Percentiles rank a stretch among this genome's conserved stretches.
Conservation (phyloP, 1,140 invertebrate genomes). For the Anthonomus grandis region DNA sequence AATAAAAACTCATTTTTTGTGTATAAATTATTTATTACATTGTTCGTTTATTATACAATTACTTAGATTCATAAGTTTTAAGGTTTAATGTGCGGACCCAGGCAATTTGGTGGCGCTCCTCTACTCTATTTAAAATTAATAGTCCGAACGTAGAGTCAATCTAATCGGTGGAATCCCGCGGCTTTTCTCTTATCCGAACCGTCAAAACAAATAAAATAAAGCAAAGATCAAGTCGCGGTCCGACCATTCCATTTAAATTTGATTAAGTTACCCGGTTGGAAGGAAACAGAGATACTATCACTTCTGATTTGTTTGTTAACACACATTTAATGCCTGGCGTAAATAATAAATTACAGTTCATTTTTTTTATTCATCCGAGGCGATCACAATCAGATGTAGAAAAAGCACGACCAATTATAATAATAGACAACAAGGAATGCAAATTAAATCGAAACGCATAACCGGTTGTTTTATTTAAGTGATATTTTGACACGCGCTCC, state of each 20-base stretch:
- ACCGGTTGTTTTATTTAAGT: slow-evolving; percentile 11
- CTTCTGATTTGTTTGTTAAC: slow-evolving; percentile 27
- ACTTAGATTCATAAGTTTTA: no score
- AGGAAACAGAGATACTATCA: slow-evolving; percentile 23
- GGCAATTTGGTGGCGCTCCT: no score
- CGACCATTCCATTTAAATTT: slow-evolving; percentile 24
- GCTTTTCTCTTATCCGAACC: neutral
- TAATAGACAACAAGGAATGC: neutral
- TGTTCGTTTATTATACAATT: no score
- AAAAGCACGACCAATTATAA: slow-evolving; percentile 16
- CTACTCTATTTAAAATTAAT: no score
- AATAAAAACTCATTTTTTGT: no score
- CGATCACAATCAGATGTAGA: slow-evolving; percentile 11
- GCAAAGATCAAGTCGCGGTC: slow-evolving; percentile 4
- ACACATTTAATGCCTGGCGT: slow-evolving; percentile 24
- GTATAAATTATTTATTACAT: no score
- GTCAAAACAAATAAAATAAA: slow-evolving; percentile 10
- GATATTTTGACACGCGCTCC: slow-evolving; percentile 10
- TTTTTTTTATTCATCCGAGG: slow-evolving; percentile 29
- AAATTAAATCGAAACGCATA: slow-evolving; percentile 13
- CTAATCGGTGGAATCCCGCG: no score
- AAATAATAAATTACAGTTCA: slow-evolving; percentile 27
- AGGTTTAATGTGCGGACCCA: no score
- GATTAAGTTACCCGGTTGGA: slow-evolving; percentile 26
- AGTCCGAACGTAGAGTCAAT: no score